Percentiles rank a stretch among this genome's conserved stretches.
phyloP scores from a whole-genome alignment of 1,140 invertebrate species.

The Bombyx mori region DNA sequence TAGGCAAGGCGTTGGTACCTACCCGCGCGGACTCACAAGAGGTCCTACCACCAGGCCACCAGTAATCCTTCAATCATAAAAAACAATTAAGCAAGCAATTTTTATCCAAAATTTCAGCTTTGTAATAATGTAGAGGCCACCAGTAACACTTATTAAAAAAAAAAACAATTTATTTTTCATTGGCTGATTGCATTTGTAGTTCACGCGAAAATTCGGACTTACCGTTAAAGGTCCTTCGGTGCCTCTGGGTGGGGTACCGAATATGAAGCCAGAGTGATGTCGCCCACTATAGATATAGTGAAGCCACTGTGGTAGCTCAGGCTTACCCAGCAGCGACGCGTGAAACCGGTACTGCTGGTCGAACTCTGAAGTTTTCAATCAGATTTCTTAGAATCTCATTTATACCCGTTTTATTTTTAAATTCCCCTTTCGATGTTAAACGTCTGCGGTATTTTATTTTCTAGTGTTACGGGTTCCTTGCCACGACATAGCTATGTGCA shows the following conservation, averaged over 20 bases:
- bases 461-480: too few species aligned
- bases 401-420: too few species aligned
- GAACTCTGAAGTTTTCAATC: constrained; percentile 44
- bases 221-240: constrained; percentile 44
- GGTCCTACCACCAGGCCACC: too few species aligned
- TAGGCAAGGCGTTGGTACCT: too few species aligned
- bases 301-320: constrained; percentile 88
- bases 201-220: constrained; percentile 12
- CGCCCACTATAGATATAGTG: constrained; percentile 83
- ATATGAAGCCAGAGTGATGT: constrained; percentile 82
- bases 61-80: too few species aligned
- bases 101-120: too few species aligned
- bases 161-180: background rate
- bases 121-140: too few species aligned
- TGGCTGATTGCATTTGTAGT: background rate
- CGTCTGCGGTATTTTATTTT: too few species aligned
- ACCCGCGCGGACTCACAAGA: too few species aligned
- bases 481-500: too few species aligned
- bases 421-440: too few species aligned
- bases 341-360: constrained; percentile 77
- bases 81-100: too few species aligned
- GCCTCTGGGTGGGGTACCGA: constrained; percentile 80
- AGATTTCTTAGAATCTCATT: background rate
- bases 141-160: background rate
- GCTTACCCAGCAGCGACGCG: constrained; percentile 77